Conservation (phyloP, 1,140 invertebrate genomes). For the Periplaneta americana region DNA sequence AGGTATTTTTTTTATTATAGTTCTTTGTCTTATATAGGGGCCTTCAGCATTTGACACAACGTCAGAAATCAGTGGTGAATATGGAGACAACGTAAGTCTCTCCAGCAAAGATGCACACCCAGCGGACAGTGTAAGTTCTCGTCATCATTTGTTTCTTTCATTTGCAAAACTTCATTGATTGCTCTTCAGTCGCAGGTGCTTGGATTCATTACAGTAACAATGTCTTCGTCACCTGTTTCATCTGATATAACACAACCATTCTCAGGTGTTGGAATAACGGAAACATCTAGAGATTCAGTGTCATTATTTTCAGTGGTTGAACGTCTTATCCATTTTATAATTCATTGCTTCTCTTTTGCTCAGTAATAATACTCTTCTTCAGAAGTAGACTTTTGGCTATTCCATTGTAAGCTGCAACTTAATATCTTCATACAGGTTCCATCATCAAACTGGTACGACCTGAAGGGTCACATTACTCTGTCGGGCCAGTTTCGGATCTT, state of each 20-base stretch:
- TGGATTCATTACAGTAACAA: background rate
- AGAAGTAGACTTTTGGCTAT: too few species aligned
- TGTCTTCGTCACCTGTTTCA: background rate
- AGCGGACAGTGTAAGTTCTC: slow-evolving; percentile 17
- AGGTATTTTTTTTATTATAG: slow-evolving; percentile 20
- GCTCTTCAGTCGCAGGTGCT: background rate
- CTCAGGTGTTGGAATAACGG: background rate
- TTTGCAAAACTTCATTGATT: background rate
- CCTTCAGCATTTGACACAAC: slow-evolving; percentile 37
- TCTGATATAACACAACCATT: background rate
- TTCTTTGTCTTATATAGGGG: slow-evolving; percentile 35
- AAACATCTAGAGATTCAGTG: too few species aligned
- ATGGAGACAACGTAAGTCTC: slow-evolving; percentile 64
- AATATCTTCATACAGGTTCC: too few species aligned
- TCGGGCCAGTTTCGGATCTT: too few species aligned
- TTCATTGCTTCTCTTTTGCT: too few species aligned
- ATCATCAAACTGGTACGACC: too few species aligned
- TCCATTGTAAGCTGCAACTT: too few species aligned
- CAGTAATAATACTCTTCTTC: too few species aligned
- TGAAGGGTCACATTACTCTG: too few species aligned
- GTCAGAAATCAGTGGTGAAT: slow-evolving; percentile 75
- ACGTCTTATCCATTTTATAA: too few species aligned
- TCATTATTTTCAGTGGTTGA: too few species aligned
- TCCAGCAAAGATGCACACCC: slow-evolving; percentile 10
- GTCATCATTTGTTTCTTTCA: background rate